A percentile compares a stretch with the other conserved stretches of the same genome.
phyloP scores from a whole-genome alignment of 2,888 invertebrate genomes.

The Machimus atricapillus region DNA sequence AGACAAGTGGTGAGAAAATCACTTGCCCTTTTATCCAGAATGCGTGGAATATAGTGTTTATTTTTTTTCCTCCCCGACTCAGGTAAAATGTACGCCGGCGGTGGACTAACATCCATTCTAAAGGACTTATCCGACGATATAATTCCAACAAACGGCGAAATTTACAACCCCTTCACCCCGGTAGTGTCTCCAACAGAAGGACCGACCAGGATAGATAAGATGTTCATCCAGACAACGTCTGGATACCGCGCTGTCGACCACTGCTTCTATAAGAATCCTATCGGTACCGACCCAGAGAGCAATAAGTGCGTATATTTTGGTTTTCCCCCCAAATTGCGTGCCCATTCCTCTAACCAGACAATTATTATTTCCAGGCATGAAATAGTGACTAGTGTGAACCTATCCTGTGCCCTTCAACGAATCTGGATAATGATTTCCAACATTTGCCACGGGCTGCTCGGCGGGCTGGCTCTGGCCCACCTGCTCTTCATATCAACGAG shows the following conservation, averaged over 20 bases:
- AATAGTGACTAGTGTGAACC: constrained; percentile 58
- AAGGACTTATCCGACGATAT: constrained; percentile 63
- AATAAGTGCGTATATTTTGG: constrained; percentile 50
- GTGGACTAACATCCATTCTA: constrained; percentile 59
- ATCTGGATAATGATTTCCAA: constrained; percentile 66
- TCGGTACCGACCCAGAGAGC: constrained; percentile 53
- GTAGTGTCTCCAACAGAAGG: constrained; percentile 62
- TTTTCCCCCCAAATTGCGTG: not conserved
- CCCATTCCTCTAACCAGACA: not conserved
- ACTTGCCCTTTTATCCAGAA: constrained; percentile 6
- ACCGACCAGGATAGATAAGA: constrained; percentile 62
- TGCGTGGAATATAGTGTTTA: not conserved
- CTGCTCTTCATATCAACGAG: constrained; percentile 60
- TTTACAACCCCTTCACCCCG: constrained; percentile 63
- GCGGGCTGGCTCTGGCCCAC: constrained; percentile 64
- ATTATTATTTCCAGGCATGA: constrained; percentile 51
- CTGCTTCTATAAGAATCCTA: constrained; percentile 60
- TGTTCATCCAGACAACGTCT: constrained; percentile 63
- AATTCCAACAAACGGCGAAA: constrained; percentile 60
- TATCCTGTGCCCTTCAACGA: constrained; percentile 64
- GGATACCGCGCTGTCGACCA: constrained; percentile 63
- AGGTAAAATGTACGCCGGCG: constrained; percentile 51
- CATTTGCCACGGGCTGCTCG: constrained; percentile 67
- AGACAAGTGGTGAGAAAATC: constrained; percentile 51
- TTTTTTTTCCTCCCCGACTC: not conserved